Evolutionary conservation across 2,888 invertebrate species (phyloP), one percentile per base, ranked within the genome.

Genomic region (Mythimna ferrago): DNA sequence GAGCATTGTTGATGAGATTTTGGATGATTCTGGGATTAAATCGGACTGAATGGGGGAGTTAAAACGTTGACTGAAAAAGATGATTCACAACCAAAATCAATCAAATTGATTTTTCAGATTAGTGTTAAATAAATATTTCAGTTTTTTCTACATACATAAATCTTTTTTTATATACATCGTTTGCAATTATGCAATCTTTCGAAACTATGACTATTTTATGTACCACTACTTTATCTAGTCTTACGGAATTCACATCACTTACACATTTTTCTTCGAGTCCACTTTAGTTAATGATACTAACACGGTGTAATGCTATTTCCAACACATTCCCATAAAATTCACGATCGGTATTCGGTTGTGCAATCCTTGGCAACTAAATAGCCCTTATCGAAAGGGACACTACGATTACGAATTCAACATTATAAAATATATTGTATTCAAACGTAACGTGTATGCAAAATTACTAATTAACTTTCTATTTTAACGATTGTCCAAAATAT

Each of bases 401-500:
- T 21, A 48, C 32, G 35, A 71, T 83, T 83, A 74, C 73, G 56
- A 69, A 44, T 58, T 56, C 9, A 60, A 11, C 54, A 81, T 81
- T 77, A 83, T 71, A 76, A 83, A 73, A 73, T 64, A 80, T 60
- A 76, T 78, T 73, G 76, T 73, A 74, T 73, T 62, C 79, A 83
- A 82, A 88, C 80, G 86, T 86, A 82, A 87, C 81, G 71, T 82
- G 84, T 81, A 82, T 85, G 69, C 80, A 85, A 85, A 86, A 81
- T 71, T 79, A 86, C 81, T 92, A 92, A 93, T 93, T 91, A 90
- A 93, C 95, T 95, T 95, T 94, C 95, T 93, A 90, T 92, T 93
- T 92, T 90, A 94, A 93, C 89, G 94, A 92, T 92, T 90, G 92
- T 82, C 91, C 93, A 93, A 95, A 95, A 94, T 93, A 93, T 94